Conservation (phyloP, 2,888 invertebrate genomes). For the Anarsia innoxiella region DNA sequence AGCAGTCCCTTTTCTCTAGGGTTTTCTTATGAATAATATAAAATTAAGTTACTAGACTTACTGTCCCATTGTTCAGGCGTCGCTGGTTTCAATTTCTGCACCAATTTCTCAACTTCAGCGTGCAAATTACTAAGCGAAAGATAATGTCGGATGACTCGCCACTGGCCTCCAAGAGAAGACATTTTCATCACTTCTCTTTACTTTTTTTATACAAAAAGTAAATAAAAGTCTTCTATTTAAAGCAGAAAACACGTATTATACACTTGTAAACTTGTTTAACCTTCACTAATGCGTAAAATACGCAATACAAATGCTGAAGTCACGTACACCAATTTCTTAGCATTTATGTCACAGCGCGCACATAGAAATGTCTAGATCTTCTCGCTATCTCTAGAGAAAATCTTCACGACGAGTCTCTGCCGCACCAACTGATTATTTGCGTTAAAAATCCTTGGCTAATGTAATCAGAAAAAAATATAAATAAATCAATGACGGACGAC, state of each 20-base stretch:
- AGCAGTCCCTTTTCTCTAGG: too few species aligned
- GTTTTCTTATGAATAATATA: background rate
- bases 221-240: too few species aligned
- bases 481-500: constrained; percentile 58
- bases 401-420: constrained; percentile 10
- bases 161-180: constrained; percentile 62
- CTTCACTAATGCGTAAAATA: constrained; percentile 10
- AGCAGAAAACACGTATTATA: too few species aligned
- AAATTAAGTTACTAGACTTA: constrained; percentile 31
- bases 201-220: constrained; percentile 4
- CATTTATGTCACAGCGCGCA: constrained; percentile 17
- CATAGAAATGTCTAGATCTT: constrained; percentile 11
- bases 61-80: constrained; percentile 62
- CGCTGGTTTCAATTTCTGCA: constrained; percentile 49
- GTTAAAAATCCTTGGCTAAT: constrained; percentile 28
- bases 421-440: constrained; percentile 14
- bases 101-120: constrained; percentile 54
- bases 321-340: constrained; percentile 18
- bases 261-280: too few species aligned
- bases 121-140: constrained; percentile 51
- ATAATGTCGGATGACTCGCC: constrained; percentile 59
- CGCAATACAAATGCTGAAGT: constrained; percentile 14
- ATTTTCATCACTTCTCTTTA: constrained; percentile 27
- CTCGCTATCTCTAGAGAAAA: constrained; percentile 16
- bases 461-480: constrained; percentile 35